These are phyloP conservation scores for Drosophila buzzatii DNA, from an alignment of 2,888 invertebrate genomes.

Conservation along the genomic window DNA sequence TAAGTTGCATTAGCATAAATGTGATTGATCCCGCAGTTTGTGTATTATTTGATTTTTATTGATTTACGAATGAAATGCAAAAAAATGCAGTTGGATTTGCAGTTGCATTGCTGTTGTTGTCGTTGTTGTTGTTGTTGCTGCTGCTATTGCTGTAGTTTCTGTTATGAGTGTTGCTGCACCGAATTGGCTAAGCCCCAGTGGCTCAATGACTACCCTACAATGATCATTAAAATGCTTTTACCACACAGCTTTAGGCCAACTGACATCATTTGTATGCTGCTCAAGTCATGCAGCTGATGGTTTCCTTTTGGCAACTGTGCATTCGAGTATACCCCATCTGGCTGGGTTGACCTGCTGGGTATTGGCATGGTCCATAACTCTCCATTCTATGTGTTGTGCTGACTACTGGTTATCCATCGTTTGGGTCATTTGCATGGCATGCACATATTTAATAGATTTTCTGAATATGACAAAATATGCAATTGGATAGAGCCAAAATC, in stretches of 20 bases:
- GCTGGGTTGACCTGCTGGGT: conserved; percentile 32
- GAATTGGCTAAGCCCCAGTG: conserved; percentile 62
- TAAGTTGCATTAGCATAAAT: conserved; percentile 78
- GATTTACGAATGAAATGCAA: conserved; percentile 77
- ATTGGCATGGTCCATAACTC: conserved; percentile 60
- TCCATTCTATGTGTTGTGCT: conserved; percentile 33
- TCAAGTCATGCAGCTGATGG: not conserved
- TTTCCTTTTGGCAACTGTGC: not conserved
- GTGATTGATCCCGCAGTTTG: conserved; percentile 75
- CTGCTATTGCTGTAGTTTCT: conserved; percentile 50
- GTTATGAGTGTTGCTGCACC: conserved; percentile 73
- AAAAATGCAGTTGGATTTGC: conserved; percentile 67
- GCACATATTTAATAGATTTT: conserved; percentile 79
- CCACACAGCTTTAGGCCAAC: not conserved
- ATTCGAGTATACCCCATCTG: not conserved
- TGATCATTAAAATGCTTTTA: conserved; percentile 15
- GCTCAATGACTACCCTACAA: conserved; percentile 64
- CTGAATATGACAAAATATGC: conserved; percentile 76
- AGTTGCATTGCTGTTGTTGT: conserved; percentile 27
- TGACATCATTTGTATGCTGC: not conserved
- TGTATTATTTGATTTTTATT: conserved; percentile 79
- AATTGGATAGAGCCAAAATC: conserved; percentile 47
- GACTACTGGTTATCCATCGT: conserved; percentile 36
- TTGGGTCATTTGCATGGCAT: conserved; percentile 66
- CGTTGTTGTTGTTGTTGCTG: conserved; percentile 64